Evolutionary conservation across 2,888 invertebrate species (phyloP), one percentile per base, ranked within the genome.

Genomic region (Ctenicera cuprea): DNA sequence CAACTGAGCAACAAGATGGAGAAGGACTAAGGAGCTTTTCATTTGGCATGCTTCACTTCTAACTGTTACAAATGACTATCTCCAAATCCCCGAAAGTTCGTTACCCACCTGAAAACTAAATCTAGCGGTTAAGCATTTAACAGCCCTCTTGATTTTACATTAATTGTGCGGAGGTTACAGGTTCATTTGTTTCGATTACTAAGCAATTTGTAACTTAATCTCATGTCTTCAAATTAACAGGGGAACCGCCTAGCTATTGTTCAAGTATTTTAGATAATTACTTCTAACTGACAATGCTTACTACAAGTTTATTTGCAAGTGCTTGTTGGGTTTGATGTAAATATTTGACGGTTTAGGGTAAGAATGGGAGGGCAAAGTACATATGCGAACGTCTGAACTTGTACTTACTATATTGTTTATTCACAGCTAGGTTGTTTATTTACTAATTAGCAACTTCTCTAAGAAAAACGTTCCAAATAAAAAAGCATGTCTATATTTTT

Each of bases 181-280:
- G 63, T 64, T 65, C 71, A 71, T 64, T 71, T 64, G 64, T 71
- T 71, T 71, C 64, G 71, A 71, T 71, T 70, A 70, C 63, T 61
- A 61, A 70, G 63, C 63, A 52, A 70, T 63, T 70, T 70, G 63
- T 70, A 70, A 70, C 63, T 70, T 64, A 64, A 71, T 64, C 64
- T 71, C 54, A 54, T 64, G 64, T 64, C 57, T 64, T 71, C 64
- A 71, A 71, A 65, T 64, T 71, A 57, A 71, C 64, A 43, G 63
- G 26, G 54, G 48, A 70, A 70, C 70, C 70, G 61, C 62, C 45
- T 54, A 70, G 52, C 63, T 63, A 63, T 70, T 70, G 70, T 69
- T 68, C 54, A 66, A 66, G 52, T 52, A 66, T 66, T 66, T 66
- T 66, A 66, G 65, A 66, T 66, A 66, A 66, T 66, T 66, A 18